A percentile compares a stretch with the other conserved stretches of the same genome.
These are phyloP conservation scores for Drosophila navojoa DNA, from an alignment of 1,140 invertebrate species.

Conservation along the genomic window DNA sequence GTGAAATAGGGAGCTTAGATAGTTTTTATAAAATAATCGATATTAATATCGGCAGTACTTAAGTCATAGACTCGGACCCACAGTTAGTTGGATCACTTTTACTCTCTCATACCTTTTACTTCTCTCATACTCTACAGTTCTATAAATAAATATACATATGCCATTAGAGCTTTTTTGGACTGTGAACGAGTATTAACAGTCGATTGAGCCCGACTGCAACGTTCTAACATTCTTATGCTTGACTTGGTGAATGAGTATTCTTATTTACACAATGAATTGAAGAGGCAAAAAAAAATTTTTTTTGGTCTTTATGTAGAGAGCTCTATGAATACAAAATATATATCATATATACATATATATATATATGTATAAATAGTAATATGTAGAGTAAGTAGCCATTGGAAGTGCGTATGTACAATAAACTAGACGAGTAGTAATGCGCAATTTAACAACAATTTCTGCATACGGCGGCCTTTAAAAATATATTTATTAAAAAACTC, in stretches of 20 bases:
- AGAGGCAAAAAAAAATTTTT: slow-evolving; percentile 57
- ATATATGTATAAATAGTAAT: background rate
- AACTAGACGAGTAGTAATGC: slow-evolving; percentile 60
- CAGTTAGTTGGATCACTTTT: too few species aligned
- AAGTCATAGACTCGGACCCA: too few species aligned
- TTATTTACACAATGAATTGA: slow-evolving; percentile 62
- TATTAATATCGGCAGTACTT: too few species aligned
- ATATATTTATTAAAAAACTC: slow-evolving; percentile 36
- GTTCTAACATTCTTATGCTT: background rate
- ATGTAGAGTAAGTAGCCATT: background rate
- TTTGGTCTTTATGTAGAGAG: slow-evolving; percentile 37
- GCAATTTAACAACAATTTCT: slow-evolving; percentile 52
- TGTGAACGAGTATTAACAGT: too few species aligned
- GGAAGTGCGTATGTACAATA: slow-evolving; percentile 39
- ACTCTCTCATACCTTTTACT: too few species aligned
- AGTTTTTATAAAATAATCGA: too few species aligned
- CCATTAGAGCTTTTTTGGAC: too few species aligned
- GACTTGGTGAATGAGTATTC: slow-evolving; percentile 67
- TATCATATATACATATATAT: slow-evolving; percentile 43
- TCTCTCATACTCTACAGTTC: too few species aligned
- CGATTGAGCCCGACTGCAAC: too few species aligned
- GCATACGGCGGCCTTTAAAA: slow-evolving; percentile 51
- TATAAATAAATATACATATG: too few species aligned
- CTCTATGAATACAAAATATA: slow-evolving; percentile 56
- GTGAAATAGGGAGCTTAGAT: too few species aligned